These are phyloP conservation scores for Tenebrio molitor DNA, from an alignment of 1,140 invertebrate genomes.

Conservation along the genomic window DNA sequence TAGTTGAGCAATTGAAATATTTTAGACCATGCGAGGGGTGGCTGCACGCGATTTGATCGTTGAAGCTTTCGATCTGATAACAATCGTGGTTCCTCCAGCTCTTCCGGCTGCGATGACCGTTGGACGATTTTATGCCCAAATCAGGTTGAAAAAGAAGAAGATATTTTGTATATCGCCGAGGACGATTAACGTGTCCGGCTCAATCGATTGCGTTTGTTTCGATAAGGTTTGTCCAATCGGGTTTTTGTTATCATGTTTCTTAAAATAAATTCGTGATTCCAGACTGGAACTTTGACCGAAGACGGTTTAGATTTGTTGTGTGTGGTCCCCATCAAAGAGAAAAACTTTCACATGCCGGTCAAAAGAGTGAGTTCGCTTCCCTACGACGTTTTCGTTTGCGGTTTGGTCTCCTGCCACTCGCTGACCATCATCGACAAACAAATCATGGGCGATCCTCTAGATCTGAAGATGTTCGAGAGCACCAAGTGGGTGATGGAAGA, in stretches of 20 bases:
- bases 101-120: conserved; percentile 94
- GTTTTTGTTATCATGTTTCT: neutral
- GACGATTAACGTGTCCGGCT: conserved; percentile 95
- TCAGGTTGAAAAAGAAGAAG: conserved; percentile 80
- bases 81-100: conserved; percentile 93
- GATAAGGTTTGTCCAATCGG: conserved; percentile 97
- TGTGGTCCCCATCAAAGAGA: conserved; percentile 74
- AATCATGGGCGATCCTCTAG: conserved; percentile 92
- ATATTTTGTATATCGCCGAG: conserved; percentile 96
- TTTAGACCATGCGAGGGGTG: conserved; percentile 70
- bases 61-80: conserved; percentile 90
- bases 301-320: conserved; percentile 91
- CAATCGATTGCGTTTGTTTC: conserved; percentile 96
- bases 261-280: conserved; percentile 49
- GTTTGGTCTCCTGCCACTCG: conserved; percentile 92
- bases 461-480: conserved; percentile 90
- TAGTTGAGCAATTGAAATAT: conserved; percentile 16
- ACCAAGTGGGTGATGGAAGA: conserved; percentile 85
- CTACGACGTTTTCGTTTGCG: conserved; percentile 74
- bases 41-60: conserved; percentile 76
- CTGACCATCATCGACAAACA: conserved; percentile 87
- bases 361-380: conserved; percentile 70
- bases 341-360: conserved; percentile 71
- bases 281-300: conserved; percentile 93
- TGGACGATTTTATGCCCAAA: conserved; percentile 92